Base-by-base conservation (phyloP, 1,140 invertebrate genomes). In the Drosophila tristis region DNA sequence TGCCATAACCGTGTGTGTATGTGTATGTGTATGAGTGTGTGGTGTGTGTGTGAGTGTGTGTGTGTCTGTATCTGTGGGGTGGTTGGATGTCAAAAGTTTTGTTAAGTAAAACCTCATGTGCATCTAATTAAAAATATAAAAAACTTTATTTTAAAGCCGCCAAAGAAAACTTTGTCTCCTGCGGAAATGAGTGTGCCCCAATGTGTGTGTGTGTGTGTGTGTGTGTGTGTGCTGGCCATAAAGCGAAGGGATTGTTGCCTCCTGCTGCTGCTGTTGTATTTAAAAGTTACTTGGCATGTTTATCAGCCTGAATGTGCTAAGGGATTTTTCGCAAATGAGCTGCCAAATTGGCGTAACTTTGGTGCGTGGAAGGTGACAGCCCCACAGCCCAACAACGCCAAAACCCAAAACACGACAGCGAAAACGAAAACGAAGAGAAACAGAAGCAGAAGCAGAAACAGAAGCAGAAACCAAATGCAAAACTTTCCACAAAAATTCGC, bases 81-180 rank as follows among this genome's bases (percentile, higher is more conserved):
- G 57, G 65, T 59, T 43, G 74, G 82, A 62, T 73, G 79, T 82
- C 78, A 87, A 79, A 87, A 89, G 58, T 86, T 76, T 77, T 81
- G 78, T 45, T 89, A 86, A 86, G 82, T 87, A 82, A 86, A 89
- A 87, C 79, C 82, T 89, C 82, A 87, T 87, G 82, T 87, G 82
- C 82, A 87, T 84, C 84, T 87, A 89, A 87, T 87, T 87, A 87
- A 87, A 89, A 89, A 87, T 86, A 87, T 87, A 89, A 87, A 87
- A 87, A 87, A 89, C 64, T 87, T 87, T 84, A 87, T 74, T 89
- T 87, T 89, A 87, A 87, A 84, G 82, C 82, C 82, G 78, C 78
- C 82, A 78, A 86, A 89, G 79, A 87, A 86, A 86, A 87, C 55
- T 87, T 86, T 87, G 82, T 86, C 82, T 74, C 82, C 70, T 78